These are phyloP conservation scores for Megalops atlanticus DNA, from an alignment of 2,113 vertebrate species.

Conservation along the genomic window DNA sequence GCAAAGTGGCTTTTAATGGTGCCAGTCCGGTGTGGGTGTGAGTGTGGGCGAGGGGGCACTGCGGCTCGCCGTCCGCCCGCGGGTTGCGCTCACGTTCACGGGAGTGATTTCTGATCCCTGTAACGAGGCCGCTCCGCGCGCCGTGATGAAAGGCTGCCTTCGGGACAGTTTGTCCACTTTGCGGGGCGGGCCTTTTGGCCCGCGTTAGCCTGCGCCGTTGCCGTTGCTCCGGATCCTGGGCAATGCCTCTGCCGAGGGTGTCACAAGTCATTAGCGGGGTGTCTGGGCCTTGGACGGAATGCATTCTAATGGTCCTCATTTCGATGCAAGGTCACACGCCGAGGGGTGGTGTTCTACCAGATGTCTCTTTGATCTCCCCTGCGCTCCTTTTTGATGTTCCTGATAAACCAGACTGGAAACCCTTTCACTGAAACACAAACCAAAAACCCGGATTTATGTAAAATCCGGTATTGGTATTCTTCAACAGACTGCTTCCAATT, in stretches of 20 bases:
- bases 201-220: neutral
- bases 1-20: conserved; percentile 45
- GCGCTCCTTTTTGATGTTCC: conserved; percentile 13
- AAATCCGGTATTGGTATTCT: neutral
- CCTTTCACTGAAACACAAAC: neutral
- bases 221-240: neutral
- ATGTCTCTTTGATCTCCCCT: neutral
- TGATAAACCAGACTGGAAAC: neutral
- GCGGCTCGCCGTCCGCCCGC: neutral
- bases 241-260: conserved; percentile 9
- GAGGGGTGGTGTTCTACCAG: neutral
- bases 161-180: neutral
- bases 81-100: neutral
- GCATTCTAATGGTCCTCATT: conserved; percentile 21
- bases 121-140: neutral
- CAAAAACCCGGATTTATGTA: neutral
- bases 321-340: conserved; percentile 17
- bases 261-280: conserved; percentile 5
- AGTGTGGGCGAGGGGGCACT: conserved; percentile 14
- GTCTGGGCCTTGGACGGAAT: conserved; percentile 12
- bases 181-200: neutral
- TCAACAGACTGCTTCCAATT: neutral
- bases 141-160: neutral
- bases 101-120: neutral
- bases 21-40: conserved; percentile 31